phyloP scores from a whole-genome alignment of 2,113 vertebrate species.

The Fregetta grallaria region DNA sequence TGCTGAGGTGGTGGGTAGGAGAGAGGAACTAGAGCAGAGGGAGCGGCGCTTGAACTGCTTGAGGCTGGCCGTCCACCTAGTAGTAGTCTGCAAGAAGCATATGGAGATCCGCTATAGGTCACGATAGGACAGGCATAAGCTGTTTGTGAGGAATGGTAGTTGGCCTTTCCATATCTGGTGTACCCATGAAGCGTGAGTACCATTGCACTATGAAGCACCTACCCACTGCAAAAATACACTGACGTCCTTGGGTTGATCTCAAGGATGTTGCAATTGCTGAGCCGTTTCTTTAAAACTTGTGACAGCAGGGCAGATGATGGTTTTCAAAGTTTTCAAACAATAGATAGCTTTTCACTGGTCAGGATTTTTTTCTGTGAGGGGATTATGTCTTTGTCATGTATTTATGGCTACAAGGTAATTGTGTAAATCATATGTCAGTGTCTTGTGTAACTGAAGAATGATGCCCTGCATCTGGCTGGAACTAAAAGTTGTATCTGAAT shows the following conservation, averaged over 20 bases:
- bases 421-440: neutral
- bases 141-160: neutral
- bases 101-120: neutral
- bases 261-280: neutral
- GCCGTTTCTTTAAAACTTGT: neutral
- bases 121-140: neutral
- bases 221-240: neutral
- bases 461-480: neutral
- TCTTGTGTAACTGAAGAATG: neutral
- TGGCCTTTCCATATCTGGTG: neutral
- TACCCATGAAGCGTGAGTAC: fast-evolving
- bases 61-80: neutral
- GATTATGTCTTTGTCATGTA: neutral
- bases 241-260: neutral
- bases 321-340: neutral
- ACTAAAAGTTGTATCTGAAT: neutral
- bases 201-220: neutral
- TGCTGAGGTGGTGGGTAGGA: neutral
- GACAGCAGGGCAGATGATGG: neutral
- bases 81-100: neutral
- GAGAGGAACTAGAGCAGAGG: neutral
- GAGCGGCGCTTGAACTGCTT: neutral
- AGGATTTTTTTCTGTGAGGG: neutral
- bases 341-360: neutral
- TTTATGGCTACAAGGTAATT: neutral